A percentile compares a stretch with the other conserved stretches of the same genome.
These are phyloP conservation scores for Grantiella picta DNA, from an alignment of 2,113 vertebrate species.

Conservation along the genomic window DNA sequence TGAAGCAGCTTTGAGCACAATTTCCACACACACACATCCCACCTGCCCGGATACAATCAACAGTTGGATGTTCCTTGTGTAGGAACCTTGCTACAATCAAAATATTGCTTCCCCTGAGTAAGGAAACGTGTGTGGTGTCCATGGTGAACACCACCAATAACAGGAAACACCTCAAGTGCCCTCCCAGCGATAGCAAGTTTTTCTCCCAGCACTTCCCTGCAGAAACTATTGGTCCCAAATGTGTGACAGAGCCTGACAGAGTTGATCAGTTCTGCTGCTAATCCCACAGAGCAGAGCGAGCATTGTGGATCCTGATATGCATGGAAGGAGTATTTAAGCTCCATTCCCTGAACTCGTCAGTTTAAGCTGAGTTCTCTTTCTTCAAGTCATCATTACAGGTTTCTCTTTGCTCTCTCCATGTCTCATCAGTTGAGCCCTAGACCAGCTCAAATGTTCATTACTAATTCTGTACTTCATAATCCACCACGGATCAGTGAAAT, in stretches of 20 bases:
- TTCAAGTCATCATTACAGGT: background rate
- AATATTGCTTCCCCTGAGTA: background rate
- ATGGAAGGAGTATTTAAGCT: background rate
- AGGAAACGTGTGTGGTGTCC: accelerated
- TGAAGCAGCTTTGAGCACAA: background rate
- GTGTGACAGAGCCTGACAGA: background rate
- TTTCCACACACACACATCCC: background rate
- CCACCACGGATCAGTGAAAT: conserved; percentile 5
- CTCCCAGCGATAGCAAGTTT: background rate
- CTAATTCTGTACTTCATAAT: background rate
- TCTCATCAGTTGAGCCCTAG: background rate
- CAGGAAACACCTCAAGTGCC: background rate
- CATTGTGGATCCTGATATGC: background rate
- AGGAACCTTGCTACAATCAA: background rate
- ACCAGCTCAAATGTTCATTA: background rate
- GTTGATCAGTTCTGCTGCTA: background rate
- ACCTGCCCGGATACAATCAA: accelerated
- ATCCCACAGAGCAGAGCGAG: background rate
- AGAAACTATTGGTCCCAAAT: background rate
- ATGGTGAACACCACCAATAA: background rate
- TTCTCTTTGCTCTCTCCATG: background rate
- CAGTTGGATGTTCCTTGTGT: accelerated
- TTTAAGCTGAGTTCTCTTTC: background rate
- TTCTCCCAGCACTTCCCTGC: background rate
- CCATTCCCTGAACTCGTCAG: background rate